Evolutionary conservation across 1,140 invertebrate species (phyloP), one percentile per base, ranked within the genome.

Genomic region (Amphibalanus amphitrite): DNA sequence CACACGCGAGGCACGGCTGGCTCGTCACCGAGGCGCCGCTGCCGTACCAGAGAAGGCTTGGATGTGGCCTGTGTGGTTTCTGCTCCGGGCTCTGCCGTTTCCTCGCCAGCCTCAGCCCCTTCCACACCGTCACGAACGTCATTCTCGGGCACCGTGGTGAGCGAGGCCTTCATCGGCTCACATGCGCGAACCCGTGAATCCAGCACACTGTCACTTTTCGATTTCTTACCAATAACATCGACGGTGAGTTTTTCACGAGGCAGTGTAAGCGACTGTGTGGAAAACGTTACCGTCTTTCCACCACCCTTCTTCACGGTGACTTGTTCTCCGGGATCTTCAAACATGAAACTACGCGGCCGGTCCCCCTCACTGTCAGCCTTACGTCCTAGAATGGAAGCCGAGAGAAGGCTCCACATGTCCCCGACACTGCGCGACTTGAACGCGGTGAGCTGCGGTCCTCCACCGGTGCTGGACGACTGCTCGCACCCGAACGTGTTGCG

Each of bases 31-130:
- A 72, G 73, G 1, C 28, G 33, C 15, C 28, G 40, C 28, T 72
- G 71, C 15, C 72, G 70, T 25, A 30, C 29, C 17, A 67, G 65
- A 4, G 30, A 17, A 10, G 38, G 71, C 29, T 30, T 33, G 26
- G 10, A 8, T 0, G 28, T 6, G 47, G 40, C 29, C 68, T 8
- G 6, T 20, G 20, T 15, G 4, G 67, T n/a, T 3, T 85, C 78
- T 71, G 84, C 85, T 78, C 86, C 85, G 17, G 70, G 70, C 71
- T 77, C 79, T 76, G 77, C 72, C 23, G 47, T 73, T 69, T 72
- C 70, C 29, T 73, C 74, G n/a, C 67, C 47, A n/a, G 64, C 67
- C 47, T 69, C 69, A 29, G 71, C 69, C 15, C 59, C 74, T 72
- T 75, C 69, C 3, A 70, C n/a, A 29, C 59, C 67, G 29, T 69